Conservation (phyloP, 2,797 vertebrate species). For the Falco columbarius region DNA sequence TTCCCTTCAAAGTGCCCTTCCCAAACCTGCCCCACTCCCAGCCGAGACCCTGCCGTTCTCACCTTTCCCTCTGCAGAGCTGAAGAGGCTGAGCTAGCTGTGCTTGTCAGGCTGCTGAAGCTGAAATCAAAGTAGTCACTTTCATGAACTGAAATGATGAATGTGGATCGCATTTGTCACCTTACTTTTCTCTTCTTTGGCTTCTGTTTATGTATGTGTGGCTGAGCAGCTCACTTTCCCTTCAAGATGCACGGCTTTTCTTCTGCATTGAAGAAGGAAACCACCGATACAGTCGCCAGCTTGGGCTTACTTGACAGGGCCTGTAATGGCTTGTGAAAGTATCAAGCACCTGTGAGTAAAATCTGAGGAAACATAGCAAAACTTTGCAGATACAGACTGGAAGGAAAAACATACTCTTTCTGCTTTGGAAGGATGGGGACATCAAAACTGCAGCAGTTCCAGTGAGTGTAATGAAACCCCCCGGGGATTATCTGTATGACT, state of each 20-base stretch:
- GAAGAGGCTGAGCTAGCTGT: background rate
- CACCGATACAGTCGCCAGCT: background rate
- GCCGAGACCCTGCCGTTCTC: background rate
- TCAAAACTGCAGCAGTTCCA: conserved; percentile 17
- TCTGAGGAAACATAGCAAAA: background rate
- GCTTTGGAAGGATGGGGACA: background rate
- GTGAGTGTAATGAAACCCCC: conserved; percentile 52
- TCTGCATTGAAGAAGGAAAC: background rate
- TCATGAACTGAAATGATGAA: background rate
- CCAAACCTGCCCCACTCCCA: background rate
- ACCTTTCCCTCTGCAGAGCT: background rate
- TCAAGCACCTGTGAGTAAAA: background rate
- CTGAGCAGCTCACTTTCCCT: background rate
- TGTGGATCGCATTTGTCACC: background rate
- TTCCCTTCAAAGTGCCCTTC: background rate
- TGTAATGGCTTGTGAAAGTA: background rate
- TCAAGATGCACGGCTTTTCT: accelerated
- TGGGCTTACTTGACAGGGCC: background rate
- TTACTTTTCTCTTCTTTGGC: background rate
- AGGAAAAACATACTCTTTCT: background rate
- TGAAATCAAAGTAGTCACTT: background rate
- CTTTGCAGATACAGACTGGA: background rate
- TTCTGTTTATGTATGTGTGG: background rate
- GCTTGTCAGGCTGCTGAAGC: background rate
- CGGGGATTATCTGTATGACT: conserved; percentile 29